Conservation (phyloP, 2,113 vertebrate genomes). For the Ciconia stormi region DNA sequence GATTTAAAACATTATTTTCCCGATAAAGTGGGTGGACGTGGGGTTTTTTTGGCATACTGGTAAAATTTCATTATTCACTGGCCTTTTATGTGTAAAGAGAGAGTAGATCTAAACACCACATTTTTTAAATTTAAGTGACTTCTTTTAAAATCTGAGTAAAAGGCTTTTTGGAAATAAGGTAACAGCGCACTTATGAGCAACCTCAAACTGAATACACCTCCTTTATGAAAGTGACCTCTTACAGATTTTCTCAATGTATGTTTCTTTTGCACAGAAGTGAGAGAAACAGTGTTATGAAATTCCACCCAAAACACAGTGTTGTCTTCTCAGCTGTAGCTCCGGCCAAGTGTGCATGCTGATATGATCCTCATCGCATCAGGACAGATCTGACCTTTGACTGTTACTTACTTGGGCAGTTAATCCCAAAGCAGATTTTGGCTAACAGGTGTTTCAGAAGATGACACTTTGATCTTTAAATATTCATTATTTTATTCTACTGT, state of each 20-base stretch:
- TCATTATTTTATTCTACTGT: constrained; percentile 45
- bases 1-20: neutral
- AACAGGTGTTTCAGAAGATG: constrained; percentile 56
- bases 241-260: neutral
- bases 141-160: neutral
- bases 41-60: neutral
- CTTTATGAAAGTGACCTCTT: neutral
- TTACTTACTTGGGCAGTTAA: constrained; percentile 37
- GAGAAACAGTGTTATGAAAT: rapidly evolving
- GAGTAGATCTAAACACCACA: neutral
- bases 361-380: neutral
- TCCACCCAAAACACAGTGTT: neutral
- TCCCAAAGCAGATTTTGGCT: neutral
- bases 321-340: neutral
- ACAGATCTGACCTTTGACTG: constrained; percentile 43
- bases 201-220: neutral
- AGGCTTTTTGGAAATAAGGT: neutral
- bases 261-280: neutral
- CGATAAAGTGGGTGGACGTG: rapidly evolving
- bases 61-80: neutral
- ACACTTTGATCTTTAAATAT: constrained; percentile 50
- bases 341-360: rapidly evolving
- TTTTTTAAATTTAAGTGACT: neutral
- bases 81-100: neutral
- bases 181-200: rapidly evolving